These are phyloP conservation scores for Psilanteris sp. DNA, from an alignment of 1,140 invertebrate genomes.

Conservation along the genomic window DNA sequence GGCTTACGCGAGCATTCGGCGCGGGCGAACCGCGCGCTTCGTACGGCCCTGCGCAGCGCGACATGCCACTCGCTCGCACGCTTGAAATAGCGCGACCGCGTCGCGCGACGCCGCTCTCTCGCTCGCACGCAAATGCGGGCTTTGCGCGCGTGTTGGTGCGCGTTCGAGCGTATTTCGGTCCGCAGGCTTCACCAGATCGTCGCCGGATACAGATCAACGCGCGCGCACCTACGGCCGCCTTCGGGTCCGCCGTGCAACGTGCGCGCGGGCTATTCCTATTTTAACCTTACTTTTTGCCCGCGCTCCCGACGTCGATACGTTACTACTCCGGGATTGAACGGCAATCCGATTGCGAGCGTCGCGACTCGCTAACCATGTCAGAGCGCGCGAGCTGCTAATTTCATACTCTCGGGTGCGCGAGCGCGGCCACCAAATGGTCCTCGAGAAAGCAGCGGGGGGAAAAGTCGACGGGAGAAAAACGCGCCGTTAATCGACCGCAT, in stretches of 20 bases:
- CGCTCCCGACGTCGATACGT: too few species aligned
- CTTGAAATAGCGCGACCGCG: conserved; percentile 76
- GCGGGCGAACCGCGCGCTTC: conserved; percentile 47
- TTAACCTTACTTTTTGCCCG: conserved; percentile 36
- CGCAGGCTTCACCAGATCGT: conserved; percentile 70
- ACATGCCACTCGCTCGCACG: conserved; percentile 70
- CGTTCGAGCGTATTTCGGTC: conserved; percentile 75
- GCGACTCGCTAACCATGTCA: too few species aligned
- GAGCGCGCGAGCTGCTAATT: too few species aligned
- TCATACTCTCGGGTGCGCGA: too few species aligned
- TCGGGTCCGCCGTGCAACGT: too few species aligned
- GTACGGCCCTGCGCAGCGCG: conserved; percentile 67
- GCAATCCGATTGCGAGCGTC: too few species aligned
- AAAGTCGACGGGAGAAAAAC: too few species aligned
- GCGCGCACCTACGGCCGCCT: too few species aligned
- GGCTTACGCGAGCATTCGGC: conserved; percentile 32
- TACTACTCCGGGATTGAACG: too few species aligned
- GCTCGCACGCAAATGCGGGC: conserved; percentile 62
- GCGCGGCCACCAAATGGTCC: too few species aligned
- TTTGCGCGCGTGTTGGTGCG: conserved; percentile 66
- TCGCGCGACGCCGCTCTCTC: conserved; percentile 64
- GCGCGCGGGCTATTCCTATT: conserved; percentile 51
- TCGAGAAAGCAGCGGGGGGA: too few species aligned
- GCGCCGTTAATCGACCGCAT: too few species aligned
- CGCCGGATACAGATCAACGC: conserved; percentile 45